Conservation (phyloP, 2,797 vertebrate genomes). For the Sarcoramphus papa region DNA sequence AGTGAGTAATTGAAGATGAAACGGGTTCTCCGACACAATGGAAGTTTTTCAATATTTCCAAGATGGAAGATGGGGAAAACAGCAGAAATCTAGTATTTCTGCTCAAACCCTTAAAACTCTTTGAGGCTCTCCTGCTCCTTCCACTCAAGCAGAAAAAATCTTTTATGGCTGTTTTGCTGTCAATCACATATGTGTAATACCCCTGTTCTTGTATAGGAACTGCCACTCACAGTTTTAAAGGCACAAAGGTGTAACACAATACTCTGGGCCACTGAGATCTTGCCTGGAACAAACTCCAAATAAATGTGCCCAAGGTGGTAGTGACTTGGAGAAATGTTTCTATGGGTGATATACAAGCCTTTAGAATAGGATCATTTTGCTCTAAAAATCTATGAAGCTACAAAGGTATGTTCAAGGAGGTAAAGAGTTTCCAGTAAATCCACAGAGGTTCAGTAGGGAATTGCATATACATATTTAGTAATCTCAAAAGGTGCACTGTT, state of each 20-base stretch:
- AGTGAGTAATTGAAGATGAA: neutral
- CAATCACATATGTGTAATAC: neutral
- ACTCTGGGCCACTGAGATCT: neutral
- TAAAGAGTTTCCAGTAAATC: neutral
- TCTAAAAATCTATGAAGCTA: neutral
- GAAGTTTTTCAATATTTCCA: neutral
- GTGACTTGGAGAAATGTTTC: neutral
- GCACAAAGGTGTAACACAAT: neutral
- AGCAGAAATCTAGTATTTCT: neutral
- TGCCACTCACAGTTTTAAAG: neutral
- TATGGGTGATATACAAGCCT: neutral
- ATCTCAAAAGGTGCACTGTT: neutral
- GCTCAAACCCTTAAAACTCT: neutral
- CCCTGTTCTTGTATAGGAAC: neutral
- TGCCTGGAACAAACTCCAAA: neutral
- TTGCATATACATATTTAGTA: neutral
- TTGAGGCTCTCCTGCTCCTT: neutral
- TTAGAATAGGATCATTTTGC: neutral
- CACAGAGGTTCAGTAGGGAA: neutral
- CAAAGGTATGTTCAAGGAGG: neutral
- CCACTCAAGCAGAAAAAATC: neutral
- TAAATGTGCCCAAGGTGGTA: neutral
- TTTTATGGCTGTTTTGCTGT: neutral
- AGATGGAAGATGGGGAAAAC: neutral
- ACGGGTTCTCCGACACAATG: neutral